Conservation (phyloP, 2,797 vertebrate species). For the Falco rusticolus region DNA sequence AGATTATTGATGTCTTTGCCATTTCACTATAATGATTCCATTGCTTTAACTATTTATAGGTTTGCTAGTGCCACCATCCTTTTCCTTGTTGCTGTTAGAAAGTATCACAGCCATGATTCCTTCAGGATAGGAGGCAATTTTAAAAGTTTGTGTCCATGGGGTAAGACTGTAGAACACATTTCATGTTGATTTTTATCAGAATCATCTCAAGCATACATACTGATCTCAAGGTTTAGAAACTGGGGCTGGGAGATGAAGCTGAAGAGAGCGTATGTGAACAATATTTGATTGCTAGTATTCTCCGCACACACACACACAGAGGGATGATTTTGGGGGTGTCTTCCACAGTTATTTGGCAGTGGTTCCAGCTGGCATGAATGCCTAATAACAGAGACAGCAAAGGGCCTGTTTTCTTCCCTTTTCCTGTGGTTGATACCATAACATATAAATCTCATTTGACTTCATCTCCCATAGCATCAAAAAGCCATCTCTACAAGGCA, state of each 20-base stretch:
- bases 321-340: background rate
- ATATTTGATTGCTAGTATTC: background rate
- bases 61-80: background rate
- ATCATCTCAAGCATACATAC: background rate
- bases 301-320: background rate
- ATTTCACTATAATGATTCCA: background rate
- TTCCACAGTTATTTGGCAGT: background rate
- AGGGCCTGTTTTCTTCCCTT: background rate
- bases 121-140: background rate
- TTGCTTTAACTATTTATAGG: background rate
- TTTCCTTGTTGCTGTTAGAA: background rate
- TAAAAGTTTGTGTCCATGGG: background rate
- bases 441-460: background rate
- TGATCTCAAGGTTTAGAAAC: background rate
- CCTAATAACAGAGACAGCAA: background rate
- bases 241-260: background rate
- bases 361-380: background rate
- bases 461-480: background rate
- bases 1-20: background rate
- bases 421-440: background rate
- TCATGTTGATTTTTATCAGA: background rate
- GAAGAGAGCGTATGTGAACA: background rate
- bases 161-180: background rate
- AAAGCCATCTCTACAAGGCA: background rate
- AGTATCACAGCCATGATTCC: background rate